Conservation (phyloP, 2,797 vertebrate species). For the Neoniphon sammara region DNA sequence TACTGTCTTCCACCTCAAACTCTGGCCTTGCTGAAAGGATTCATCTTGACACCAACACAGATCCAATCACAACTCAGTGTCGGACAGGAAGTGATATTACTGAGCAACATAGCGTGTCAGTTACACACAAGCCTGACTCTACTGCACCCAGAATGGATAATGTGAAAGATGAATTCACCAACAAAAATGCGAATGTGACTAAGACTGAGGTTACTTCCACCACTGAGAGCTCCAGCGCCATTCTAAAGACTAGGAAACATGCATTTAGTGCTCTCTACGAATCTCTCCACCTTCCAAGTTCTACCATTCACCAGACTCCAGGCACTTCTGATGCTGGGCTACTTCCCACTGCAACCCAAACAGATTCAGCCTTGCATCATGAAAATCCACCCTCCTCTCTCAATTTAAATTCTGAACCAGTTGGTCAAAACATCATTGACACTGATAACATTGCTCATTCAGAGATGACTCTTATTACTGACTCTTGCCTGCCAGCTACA, state of each 20-base stretch:
- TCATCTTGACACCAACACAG: not conserved
- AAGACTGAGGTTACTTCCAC: not conserved
- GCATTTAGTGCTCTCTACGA: not conserved
- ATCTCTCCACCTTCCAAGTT: not conserved
- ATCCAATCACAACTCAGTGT: not conserved
- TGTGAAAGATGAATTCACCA: not conserved
- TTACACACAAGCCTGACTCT: not conserved
- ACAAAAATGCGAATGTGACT: not conserved
- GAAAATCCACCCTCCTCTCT: not conserved
- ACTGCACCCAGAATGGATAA: not conserved
- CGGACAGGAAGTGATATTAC: slow-evolving; percentile 6
- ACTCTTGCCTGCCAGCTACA: too few relatives aligned
- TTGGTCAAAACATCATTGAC: too few relatives aligned
- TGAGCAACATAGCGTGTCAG: not conserved
- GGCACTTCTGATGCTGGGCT: not conserved
- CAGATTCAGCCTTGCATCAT: not conserved
- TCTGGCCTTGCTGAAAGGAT: not conserved
- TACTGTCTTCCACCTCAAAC: slow-evolving; percentile 4
- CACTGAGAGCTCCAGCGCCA: not conserved
- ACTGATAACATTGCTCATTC: too few relatives aligned
- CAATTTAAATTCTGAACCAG: too few relatives aligned
- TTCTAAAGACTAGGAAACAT: not conserved
- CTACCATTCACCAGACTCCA: slow-evolving; percentile 3
- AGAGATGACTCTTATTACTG: too few relatives aligned
- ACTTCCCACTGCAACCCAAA: not conserved